Conservation (phyloP, 2,797 vertebrate genomes). For the Chelon auratus region DNA sequence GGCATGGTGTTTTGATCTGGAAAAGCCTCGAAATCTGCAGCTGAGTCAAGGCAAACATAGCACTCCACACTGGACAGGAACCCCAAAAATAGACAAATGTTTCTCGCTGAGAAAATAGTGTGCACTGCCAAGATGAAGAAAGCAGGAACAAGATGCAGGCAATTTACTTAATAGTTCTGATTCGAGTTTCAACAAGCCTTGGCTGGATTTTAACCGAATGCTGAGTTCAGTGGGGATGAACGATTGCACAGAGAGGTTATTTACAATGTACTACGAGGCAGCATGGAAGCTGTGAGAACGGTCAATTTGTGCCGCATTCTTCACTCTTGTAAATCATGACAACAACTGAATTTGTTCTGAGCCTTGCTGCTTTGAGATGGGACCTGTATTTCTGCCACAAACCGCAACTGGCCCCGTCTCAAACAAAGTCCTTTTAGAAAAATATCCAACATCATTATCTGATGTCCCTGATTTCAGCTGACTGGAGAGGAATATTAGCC, state of each 20-base stretch:
- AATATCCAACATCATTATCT: neutral
- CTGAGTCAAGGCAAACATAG: conserved; percentile 30
- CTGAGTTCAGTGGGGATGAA: conserved; percentile 33
- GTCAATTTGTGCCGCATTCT: conserved; percentile 23
- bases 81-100: conserved; percentile 33
- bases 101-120: conserved; percentile 30
- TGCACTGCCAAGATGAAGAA: conserved; percentile 37
- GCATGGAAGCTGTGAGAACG: conserved; percentile 27
- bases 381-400: conserved; percentile 6
- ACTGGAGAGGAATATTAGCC: neutral
- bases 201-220: conserved; percentile 36
- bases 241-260: conserved; percentile 20
- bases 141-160: conserved; percentile 45
- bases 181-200: conserved; percentile 51
- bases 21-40: conserved; percentile 31
- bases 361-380: neutral
- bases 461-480: neutral
- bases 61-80: conserved; percentile 24
- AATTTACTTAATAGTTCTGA: conserved; percentile 62
- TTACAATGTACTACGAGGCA: conserved; percentile 10
- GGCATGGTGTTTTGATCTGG: conserved; percentile 5
- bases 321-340: conserved; percentile 10
- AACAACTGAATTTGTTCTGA: conserved; percentile 15
- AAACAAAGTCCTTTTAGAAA: neutral
- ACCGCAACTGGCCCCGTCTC: neutral